phyloP scores from a whole-genome alignment of 2,797 vertebrate genomes.

The Thripadectes ignobilis region DNA sequence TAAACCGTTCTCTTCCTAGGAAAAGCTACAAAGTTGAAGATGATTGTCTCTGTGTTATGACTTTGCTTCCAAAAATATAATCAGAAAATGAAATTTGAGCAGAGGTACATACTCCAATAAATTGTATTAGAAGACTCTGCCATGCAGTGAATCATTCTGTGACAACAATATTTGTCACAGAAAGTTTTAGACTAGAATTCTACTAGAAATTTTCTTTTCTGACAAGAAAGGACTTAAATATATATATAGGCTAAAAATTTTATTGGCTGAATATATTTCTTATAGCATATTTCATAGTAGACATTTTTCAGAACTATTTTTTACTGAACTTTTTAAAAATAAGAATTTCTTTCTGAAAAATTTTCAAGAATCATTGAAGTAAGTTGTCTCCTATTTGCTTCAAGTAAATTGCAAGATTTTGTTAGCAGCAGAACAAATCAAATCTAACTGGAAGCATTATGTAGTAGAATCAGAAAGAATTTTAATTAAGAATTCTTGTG shows the following conservation, averaged over 20 bases:
- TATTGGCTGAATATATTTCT: background rate
- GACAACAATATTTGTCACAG: background rate
- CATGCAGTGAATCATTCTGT: background rate
- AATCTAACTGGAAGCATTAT: background rate
- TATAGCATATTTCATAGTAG: background rate
- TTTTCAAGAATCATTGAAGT: background rate
- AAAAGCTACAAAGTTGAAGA: background rate
- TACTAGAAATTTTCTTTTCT: background rate
- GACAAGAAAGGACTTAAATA: background rate
- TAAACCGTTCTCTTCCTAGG: background rate
- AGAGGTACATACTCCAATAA: background rate
- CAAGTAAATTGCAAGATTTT: background rate
- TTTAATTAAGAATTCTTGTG: slow-evolving; percentile 1
- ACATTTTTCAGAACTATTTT: background rate
- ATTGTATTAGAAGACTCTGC: background rate
- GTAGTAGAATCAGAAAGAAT: background rate
- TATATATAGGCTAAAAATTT: background rate
- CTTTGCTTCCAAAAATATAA: background rate
- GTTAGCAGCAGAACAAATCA: background rate
- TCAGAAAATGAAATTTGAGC: background rate
- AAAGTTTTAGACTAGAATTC: background rate
- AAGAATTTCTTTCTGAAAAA: background rate
- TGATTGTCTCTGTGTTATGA: background rate
- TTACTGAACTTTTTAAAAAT: background rate
- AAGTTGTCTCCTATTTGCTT: background rate